phyloP scores from a whole-genome alignment of 2,113 vertebrate species.

The Pedionomus torquatus region DNA sequence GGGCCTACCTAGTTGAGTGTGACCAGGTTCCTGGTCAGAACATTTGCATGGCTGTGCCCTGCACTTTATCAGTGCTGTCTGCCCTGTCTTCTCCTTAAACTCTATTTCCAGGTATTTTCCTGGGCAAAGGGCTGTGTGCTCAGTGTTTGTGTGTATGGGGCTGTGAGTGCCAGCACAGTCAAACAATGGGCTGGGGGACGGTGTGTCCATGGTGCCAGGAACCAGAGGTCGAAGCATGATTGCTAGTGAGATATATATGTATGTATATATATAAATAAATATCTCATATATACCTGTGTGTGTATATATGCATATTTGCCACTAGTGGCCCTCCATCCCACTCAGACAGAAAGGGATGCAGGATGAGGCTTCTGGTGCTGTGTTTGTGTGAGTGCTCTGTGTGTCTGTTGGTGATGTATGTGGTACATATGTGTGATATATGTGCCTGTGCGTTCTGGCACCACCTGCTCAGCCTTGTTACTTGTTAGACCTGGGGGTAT shows the following conservation, averaged over 20 bases:
- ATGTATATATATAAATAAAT: too few relatives aligned
- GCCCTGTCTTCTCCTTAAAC: neutral
- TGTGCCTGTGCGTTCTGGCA: neutral
- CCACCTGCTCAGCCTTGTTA: neutral
- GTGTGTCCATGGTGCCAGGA: accelerated
- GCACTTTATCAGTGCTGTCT: neutral
- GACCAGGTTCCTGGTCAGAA: neutral
- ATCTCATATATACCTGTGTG: neutral
- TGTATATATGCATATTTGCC: neutral
- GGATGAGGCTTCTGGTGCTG: neutral
- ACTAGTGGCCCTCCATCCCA: neutral
- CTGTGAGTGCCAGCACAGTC: neutral
- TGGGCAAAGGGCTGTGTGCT: neutral
- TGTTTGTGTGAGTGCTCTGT: neutral
- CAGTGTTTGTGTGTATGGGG: neutral
- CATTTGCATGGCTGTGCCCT: accelerated
- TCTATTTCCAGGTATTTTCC: neutral
- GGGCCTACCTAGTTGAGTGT: neutral
- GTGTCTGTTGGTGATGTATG: neutral
- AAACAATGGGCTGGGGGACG: accelerated
- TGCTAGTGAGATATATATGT: accelerated
- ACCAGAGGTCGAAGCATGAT: neutral
- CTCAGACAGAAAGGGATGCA: neutral
- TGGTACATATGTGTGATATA: neutral
- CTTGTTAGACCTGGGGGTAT: neutral